phyloP scores from a whole-genome alignment of 2,113 vertebrate species.

The Maccullochella peelii region DNA sequence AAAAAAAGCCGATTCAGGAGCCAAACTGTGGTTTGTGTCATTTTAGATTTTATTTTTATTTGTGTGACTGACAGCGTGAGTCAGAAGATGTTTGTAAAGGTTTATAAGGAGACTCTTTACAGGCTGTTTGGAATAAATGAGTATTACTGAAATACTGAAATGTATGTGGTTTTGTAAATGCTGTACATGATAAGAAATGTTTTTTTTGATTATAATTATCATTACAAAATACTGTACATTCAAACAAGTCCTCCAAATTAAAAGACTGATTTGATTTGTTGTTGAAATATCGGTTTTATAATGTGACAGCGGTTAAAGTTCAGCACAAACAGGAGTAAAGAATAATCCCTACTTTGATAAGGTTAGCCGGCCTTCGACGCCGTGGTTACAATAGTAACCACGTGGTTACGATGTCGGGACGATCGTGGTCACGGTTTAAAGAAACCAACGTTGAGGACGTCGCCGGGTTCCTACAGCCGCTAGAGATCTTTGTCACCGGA shows the following conservation, averaged over 20 bases:
- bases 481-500: not conserved
- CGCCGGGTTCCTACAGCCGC: too few species aligned
- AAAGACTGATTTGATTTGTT: not conserved
- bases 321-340: not conserved
- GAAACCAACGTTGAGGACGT: not conserved
- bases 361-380: too few species aligned
- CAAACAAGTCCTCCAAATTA: not conserved
- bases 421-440: not conserved
- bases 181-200: not conserved
- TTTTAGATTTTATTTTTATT: not conserved
- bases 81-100: not conserved
- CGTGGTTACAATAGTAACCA: too few species aligned
- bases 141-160: not conserved
- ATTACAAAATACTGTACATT: not conserved
- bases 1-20: not conserved
- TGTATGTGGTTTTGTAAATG: too few species aligned
- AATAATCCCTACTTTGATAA: too few species aligned
- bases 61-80: not conserved
- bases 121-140: not conserved
- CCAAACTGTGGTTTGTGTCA: not conserved
- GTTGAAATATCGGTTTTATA: not conserved
- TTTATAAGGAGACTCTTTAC: not conserved
- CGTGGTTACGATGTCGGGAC: not conserved
- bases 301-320: not conserved
- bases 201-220: too few species aligned